Conservation (phyloP, 2,113 vertebrate genomes). For the Phylloscopus trochilus region DNA sequence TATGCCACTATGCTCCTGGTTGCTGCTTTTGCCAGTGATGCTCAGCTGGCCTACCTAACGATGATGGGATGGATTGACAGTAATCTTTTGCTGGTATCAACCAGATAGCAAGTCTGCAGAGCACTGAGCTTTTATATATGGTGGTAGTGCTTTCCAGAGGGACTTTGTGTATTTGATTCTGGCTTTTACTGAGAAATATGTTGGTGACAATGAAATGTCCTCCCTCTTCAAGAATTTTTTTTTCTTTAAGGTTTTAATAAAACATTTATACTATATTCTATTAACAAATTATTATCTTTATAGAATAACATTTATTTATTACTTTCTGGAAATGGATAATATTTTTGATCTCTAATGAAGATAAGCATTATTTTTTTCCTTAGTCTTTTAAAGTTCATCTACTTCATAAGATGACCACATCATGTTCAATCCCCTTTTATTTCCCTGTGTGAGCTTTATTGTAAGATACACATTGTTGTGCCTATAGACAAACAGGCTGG, state of each 20-base stretch:
- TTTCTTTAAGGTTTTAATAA: background rate
- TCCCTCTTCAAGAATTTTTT: background rate
- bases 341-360: background rate
- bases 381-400: background rate
- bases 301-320: background rate
- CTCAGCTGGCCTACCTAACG: background rate
- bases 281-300: background rate
- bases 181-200: background rate
- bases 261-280: background rate
- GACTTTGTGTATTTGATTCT: background rate
- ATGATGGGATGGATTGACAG: background rate
- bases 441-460: background rate
- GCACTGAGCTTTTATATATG: background rate
- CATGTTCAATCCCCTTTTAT: background rate
- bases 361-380: background rate
- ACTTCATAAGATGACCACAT: background rate
- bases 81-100: background rate
- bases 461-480: background rate
- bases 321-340: background rate
- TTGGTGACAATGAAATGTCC: background rate
- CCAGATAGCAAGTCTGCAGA: background rate
- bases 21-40: background rate
- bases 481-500: background rate
- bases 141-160: background rate
- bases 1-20: background rate